Conservation (phyloP, 2,888 invertebrate genomes). For the Pogonocherus hispidulus region DNA sequence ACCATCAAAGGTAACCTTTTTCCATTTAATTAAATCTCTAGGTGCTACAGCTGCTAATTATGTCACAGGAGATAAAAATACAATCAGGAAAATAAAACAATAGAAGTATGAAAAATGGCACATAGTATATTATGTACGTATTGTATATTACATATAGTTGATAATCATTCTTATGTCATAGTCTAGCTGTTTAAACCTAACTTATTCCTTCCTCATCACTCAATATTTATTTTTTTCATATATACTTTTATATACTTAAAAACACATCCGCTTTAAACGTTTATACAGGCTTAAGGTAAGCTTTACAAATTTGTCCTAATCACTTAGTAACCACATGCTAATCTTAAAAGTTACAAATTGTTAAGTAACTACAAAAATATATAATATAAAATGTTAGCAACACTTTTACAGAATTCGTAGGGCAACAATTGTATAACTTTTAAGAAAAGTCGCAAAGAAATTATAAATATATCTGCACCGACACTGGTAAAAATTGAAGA, state of each 20-base stretch:
- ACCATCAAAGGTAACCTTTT: too few relatives aligned
- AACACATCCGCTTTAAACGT: conserved; percentile 68
- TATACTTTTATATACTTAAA: conserved; percentile 68
- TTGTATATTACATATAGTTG: conserved; percentile 70
- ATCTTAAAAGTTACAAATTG: conserved; percentile 56
- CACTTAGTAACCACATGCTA: conserved; percentile 55
- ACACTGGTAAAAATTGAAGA: conserved; percentile 56
- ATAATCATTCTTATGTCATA: conserved; percentile 68
- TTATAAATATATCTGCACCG: conserved; percentile 57
- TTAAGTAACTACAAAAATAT: conserved; percentile 66
- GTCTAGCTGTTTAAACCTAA: conserved; percentile 68
- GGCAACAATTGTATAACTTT: conserved; percentile 54
- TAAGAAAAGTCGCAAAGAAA: conserved; percentile 50
- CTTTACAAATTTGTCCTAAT: conserved; percentile 66
- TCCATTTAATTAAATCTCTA: too few relatives aligned
- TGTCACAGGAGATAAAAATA: too few relatives aligned
- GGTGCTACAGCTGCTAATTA: too few relatives aligned
- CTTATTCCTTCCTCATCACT: conserved; percentile 67
- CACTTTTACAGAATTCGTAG: conserved; percentile 64
- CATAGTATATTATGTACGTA: conserved; percentile 71
- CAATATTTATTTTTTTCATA: conserved; percentile 66
- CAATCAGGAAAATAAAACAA: conserved; percentile 53
- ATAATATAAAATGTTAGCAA: conserved; percentile 63
- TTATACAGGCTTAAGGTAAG: conserved; percentile 66
- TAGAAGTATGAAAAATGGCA: conserved; percentile 68